A percentile compares a stretch with the other conserved stretches of the same genome.
phyloP scores from a whole-genome alignment of 2,888 invertebrate genomes.

The Brenthis ino region DNA sequence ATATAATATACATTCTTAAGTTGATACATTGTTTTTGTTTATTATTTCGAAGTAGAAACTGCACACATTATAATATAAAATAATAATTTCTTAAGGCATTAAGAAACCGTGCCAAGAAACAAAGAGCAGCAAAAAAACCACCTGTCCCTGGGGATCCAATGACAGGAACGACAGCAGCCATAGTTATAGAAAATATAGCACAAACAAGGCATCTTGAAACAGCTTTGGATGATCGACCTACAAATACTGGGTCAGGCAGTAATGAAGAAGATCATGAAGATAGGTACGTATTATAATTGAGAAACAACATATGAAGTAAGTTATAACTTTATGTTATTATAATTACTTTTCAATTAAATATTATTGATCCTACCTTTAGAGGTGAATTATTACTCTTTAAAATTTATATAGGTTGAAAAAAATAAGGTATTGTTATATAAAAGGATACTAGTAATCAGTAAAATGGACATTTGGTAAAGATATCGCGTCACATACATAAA shows the following conservation, averaged over 20 bases:
- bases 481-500: too few relatives aligned
- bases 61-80: too few relatives aligned
- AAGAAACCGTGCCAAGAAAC: constrained; percentile 91
- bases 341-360: not conserved
- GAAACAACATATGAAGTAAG: not conserved
- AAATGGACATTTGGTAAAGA: too few relatives aligned
- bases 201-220: constrained; percentile 92
- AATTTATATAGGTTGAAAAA: too few relatives aligned
- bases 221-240: constrained; percentile 90
- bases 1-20: too few relatives aligned
- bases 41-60: too few relatives aligned
- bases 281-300: constrained; percentile 50
- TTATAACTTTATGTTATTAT: not conserved
- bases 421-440: too few relatives aligned
- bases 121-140: constrained; percentile 90
- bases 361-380: not conserved
- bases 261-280: constrained; percentile 69
- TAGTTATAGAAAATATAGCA: constrained; percentile 95
- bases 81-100: constrained; percentile 84
- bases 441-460: too few relatives aligned
- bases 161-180: constrained; percentile 87
- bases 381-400: too few relatives aligned
- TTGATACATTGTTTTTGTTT: too few relatives aligned
- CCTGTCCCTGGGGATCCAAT: constrained; percentile 87
- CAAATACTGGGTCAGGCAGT: constrained; percentile 88